Conservation (phyloP, 2,888 invertebrate genomes). For the Rapana venosa region DNA sequence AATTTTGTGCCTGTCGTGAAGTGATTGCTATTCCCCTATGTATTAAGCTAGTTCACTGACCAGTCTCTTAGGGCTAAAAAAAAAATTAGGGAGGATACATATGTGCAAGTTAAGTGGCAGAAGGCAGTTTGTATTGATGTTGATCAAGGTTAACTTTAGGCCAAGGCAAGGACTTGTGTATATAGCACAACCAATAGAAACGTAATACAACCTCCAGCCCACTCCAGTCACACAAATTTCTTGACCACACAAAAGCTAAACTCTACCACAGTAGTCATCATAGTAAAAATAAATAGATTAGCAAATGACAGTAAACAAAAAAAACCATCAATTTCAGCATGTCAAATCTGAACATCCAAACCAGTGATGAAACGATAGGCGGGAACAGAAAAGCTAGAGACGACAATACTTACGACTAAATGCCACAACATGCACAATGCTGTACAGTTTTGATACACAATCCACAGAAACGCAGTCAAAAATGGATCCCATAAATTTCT, state of each 20-base stretch:
- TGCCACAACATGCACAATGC: constrained; percentile 38
- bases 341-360: constrained; percentile 1
- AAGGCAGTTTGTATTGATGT: constrained; percentile 21
- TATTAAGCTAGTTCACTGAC: too few relatives aligned
- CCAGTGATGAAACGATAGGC: constrained; percentile 8
- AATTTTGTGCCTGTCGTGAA: too few relatives aligned
- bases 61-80: too few relatives aligned
- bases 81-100: neutral
- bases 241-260: neutral
- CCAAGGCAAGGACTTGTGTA: constrained; percentile 22
- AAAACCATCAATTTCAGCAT: neutral
- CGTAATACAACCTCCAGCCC: neutral
- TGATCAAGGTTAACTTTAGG: constrained; percentile 1
- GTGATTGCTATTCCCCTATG: too few relatives aligned
- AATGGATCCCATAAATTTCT: neutral
- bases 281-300: constrained; percentile 21
- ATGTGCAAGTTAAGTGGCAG: constrained; percentile 16
- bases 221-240: neutral
- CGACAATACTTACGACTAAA: constrained; percentile 22
- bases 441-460: constrained; percentile 34
- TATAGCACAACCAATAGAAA: constrained; percentile 30
- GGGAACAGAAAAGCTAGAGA: constrained; percentile 24
- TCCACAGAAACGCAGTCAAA: constrained; percentile 15
- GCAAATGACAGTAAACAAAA: neutral
- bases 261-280: neutral